phyloP scores from a whole-genome alignment of 1,140 invertebrate genomes.

The Holotrichia oblita region DNA sequence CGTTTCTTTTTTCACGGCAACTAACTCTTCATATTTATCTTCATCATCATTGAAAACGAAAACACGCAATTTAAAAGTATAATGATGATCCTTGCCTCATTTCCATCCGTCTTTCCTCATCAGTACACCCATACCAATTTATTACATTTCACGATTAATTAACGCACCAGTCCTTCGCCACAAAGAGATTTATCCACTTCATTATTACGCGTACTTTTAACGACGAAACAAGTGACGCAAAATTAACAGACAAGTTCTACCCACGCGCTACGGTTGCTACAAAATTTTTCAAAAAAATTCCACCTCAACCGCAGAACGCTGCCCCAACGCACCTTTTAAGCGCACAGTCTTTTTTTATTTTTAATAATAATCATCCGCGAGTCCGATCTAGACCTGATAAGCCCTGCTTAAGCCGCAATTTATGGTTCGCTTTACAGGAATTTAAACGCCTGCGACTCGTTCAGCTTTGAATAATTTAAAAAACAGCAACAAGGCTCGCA shows the following conservation, averaged over 20 bases:
- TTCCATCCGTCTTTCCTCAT: too few relatives aligned
- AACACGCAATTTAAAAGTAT: too few relatives aligned
- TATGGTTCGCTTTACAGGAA: slow-evolving; percentile 11
- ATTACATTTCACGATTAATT: too few relatives aligned
- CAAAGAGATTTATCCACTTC: not conserved
- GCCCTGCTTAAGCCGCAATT: not conserved
- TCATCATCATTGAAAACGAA: too few relatives aligned
- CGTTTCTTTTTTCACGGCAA: too few relatives aligned
- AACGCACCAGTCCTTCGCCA: too few relatives aligned
- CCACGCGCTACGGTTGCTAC: not conserved
- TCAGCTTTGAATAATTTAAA: not conserved
- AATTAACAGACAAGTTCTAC: not conserved
- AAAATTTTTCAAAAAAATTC: not conserved
- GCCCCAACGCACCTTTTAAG: not conserved
- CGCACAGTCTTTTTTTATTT: not conserved
- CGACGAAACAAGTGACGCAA: not conserved
- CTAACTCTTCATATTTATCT: too few relatives aligned
- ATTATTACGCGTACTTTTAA: not conserved
- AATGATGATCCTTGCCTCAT: too few relatives aligned
- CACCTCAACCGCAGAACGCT: not conserved
- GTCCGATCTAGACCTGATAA: not conserved
- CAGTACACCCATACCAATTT: too few relatives aligned
- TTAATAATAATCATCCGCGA: not conserved
- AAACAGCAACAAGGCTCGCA: not conserved
- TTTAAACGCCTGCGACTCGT: slow-evolving; percentile 10